Conservation (phyloP, 2,888 invertebrate species). For the Nemapogon koenigi region DNA sequence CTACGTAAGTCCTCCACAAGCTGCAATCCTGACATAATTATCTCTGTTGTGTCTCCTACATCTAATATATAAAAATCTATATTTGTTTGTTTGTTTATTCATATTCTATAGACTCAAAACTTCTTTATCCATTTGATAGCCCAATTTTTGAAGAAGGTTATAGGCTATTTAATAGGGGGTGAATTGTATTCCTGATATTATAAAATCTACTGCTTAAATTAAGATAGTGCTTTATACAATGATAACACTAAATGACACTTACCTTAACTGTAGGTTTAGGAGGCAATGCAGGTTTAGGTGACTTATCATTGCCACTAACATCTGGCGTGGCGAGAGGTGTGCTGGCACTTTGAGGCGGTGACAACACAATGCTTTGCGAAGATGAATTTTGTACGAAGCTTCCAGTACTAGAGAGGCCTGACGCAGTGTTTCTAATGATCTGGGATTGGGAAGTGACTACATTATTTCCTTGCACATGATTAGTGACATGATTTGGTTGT, state of each 20-base stretch:
- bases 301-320: constrained; percentile 58
- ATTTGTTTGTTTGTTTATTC: too few relatives aligned
- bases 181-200: too few relatives aligned
- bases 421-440: constrained; percentile 58
- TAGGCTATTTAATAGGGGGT: too few relatives aligned
- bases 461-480: constrained; percentile 34
- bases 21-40: too few relatives aligned
- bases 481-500: constrained; percentile 38
- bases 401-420: constrained; percentile 54
- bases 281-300: constrained; percentile 78
- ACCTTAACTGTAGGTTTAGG: constrained; percentile 80
- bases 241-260: constrained; percentile 15
- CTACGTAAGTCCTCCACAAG: too few relatives aligned
- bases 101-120: too few relatives aligned
- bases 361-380: constrained; percentile 53
- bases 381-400: constrained; percentile 45
- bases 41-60: too few relatives aligned
- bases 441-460: constrained; percentile 46
- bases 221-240: constrained; percentile 9
- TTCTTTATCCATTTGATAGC: too few relatives aligned
- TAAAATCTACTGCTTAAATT: too few relatives aligned
- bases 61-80: too few relatives aligned
- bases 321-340: constrained; percentile 65
- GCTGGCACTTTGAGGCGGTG: constrained; percentile 68
- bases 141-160: too few relatives aligned